phyloP scores from a whole-genome alignment of 2,888 invertebrate species.

The Anticlea derivata region DNA sequence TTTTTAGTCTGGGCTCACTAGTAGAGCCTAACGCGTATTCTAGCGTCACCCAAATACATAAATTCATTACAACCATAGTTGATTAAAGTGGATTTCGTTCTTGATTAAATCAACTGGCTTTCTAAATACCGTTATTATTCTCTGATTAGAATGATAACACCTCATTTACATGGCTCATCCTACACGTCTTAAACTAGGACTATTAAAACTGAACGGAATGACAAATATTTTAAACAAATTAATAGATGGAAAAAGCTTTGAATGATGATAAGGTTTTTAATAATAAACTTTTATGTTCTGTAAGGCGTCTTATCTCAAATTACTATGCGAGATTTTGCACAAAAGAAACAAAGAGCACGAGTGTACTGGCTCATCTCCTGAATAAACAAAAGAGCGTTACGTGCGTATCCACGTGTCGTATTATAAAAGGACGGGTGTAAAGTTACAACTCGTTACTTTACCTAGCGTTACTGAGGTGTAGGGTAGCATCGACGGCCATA shows the following conservation, averaged over 20 bases:
- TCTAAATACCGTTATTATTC: constrained; percentile 15
- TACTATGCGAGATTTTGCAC: constrained; percentile 7
- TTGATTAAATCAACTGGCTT: constrained; percentile 22
- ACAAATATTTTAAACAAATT: not conserved
- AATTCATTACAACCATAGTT: constrained; percentile 19
- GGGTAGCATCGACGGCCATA: constrained; percentile 51
- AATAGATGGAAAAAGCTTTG: not conserved
- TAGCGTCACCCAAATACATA: constrained; percentile 28
- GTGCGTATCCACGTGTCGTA: constrained; percentile 22
- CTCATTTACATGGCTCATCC: constrained; percentile 24
- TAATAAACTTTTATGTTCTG: not conserved
- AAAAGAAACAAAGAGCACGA: constrained; percentile 10
- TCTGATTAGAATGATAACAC: constrained; percentile 16
- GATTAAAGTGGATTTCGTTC: constrained; percentile 10
- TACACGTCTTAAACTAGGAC: constrained; percentile 13
- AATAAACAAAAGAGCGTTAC: constrained; percentile 30
- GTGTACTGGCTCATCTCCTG: constrained; percentile 12
- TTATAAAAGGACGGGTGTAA: constrained; percentile 28
- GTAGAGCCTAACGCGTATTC: no score
- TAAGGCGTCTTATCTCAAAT: constrained; percentile 8
- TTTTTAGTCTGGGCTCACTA: not conserved
- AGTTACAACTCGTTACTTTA: constrained; percentile 32
- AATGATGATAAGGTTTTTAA: not conserved
- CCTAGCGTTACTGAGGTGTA: constrained; percentile 31
- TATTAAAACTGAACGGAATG: constrained; percentile 7